Evolutionary conservation across 2,113 vertebrate species (phyloP), one percentile per base, ranked within the genome.

Genomic region (Psittacula cyanocephala): DNA sequence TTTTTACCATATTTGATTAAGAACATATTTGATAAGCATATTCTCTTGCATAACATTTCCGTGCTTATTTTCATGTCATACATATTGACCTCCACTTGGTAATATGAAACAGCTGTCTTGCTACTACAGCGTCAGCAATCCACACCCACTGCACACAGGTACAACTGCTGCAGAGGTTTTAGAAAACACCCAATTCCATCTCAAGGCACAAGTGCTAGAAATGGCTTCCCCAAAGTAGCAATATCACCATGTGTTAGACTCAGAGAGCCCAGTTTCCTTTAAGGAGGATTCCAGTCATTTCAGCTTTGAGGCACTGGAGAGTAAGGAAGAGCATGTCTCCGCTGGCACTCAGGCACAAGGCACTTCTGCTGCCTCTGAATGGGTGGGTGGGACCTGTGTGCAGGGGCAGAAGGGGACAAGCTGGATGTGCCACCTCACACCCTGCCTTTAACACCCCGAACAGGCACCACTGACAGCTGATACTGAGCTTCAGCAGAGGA

Each of bases 21-120:
- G 47, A 69, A 29, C 43, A 37, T 37, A 37, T 37, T 37, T 8
- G n/a, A 31, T 13, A 39, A 29, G 4, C 31, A 4, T 23, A 31
- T n/a, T 64, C 24, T 46, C 43, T 78, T 6, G 1, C 37, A 3
- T 28, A 79, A 31, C 19, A 29, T 63, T 70, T 49, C 41, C 37
- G 13, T 7, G 4, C 39, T 43, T 62, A 31, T 22, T 55, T 89
- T 47, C 11, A 6, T 11, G 35, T n/a, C 64, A 11, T 13, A 19
- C 28, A 37, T 67, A 29, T 29, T 57, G 65, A 29, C 16, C 33
- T 13, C 29, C 16, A 18, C 3, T 11, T 70, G 50, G 50, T 41
- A 25, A 28, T 1, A 7, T 0, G 8, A 47, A 47, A 29, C 10
- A 65, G n/a, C 49, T 57, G 44, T 3, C 33, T 23, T 9, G 7